Evolutionary conservation across 2,888 invertebrate genomes (phyloP), one percentile per base, ranked within the genome.

Genomic region (Platycheirus albimanus): DNA sequence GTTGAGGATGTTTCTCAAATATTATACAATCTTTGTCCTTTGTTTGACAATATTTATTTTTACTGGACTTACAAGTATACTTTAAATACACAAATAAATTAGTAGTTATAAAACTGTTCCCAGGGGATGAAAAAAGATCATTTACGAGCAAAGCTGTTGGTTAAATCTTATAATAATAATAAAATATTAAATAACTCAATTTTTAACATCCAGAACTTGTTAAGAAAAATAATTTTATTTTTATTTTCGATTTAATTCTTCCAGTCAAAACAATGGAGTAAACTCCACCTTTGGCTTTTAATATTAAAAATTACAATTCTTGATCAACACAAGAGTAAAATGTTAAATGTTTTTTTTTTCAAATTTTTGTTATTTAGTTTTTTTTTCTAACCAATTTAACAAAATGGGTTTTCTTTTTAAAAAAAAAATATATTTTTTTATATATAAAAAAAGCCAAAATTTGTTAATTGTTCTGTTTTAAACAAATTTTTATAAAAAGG

Each of bases 271-370:
- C 86, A 85, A 86, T 89, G 90, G 91, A 90, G 91, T 85, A 89
- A 91, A 91, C 90, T 91, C 90, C 90, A 90, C 91, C 91, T 91
- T 90, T 88, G 86, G 86, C 85, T 86, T 85, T 47, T 64, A 58
- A 30, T 7, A 74, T 78, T 83, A 36, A 61, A 76, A 85, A 85
- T 58, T 76, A 19, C 47, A 38, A 63, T 56, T 77, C 66, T 83
- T 77, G 41, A 72, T 63, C 81, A 83, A 83, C 81, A 83, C 77
- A 83, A 83, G 79, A 77, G 51, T 41, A 43, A 41, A 69, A 56
- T 72, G 71, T 72, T 72, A 67, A 77, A 81, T 67, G 64, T 24
- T 24, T 54, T 38, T 56, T 56, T 36, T 20, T 20, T 20, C 45
- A 28, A 6, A 43, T 58, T 66, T 20, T 58, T 19, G 24, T 51